Evolutionary conservation across 53 echinoderm and acorn worm genomes (phyloP), one percentile per base, ranked within the genome.

Genomic region (Henricia sp.): DNA sequence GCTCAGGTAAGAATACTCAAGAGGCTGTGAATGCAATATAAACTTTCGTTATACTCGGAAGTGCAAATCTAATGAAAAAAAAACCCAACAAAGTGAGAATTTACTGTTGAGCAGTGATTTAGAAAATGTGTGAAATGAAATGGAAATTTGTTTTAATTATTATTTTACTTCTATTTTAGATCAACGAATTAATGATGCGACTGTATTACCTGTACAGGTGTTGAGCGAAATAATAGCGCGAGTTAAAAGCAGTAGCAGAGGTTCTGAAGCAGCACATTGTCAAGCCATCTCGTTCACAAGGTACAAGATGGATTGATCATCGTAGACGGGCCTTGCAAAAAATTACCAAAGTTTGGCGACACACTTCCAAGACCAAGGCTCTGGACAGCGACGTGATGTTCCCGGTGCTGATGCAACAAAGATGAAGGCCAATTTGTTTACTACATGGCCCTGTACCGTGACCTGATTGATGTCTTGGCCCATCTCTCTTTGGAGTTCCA

Each of bases 351-450:
- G 53, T 58, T 35, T 72, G 35, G 68, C 54, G 9, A 50, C 72
- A n/a, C 89, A 89, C 9, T 89, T 89, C 40, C 51, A 89, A 14
- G 89, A 89, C 11, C 62, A 40, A 6, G 67, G 73, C 4, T 46
- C 83, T 5, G 66, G 83, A 2, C 20, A 50, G 3, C 69, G 83
- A 1, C 17, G 20, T 24, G 69, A 83, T 25, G 34, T 85, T 27
- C 54, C 62, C 23, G 68, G 85, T 2, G 63, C 77, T 40, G 92
- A 88, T 72, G 46, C 65, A 9, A 73, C 85, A 2, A 92, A 82
- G 72, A 92, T 92, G 80, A 85, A 88, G 29, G 41, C 35, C 70
- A 89, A 38, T 89, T 92, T 56, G 67, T 85, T 5, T 58, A 85
- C 3, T 69, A 92, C 51, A 40, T 92, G 54, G 92, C 92, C 3